Evolutionary conservation across 2,888 invertebrate genomes (phyloP), one percentile per base, ranked within the genome.

Genomic region (Pheosia gnoma): DNA sequence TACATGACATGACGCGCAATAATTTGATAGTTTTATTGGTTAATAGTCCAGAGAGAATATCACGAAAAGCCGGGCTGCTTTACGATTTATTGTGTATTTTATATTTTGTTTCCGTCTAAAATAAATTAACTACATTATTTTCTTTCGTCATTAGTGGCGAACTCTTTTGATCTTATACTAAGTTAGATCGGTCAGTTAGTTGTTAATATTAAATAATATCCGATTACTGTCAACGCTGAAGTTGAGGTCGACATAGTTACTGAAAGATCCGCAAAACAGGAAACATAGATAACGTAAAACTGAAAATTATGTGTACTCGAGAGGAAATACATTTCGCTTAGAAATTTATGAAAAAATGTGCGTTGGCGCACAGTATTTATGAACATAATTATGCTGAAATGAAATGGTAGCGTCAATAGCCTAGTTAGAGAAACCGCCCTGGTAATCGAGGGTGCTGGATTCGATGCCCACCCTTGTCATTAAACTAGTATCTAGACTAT

Each of bases 1-100:
- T 83, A 85, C 82, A 84, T 79, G 84, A 83, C 83, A 79, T 80
- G 83, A 81, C 79, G 74, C 79, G 86, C 82, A 85, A 88, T 89
- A 89, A 89, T 89, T 86, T 92, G 82, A 92, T 91, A 90, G 91
- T 91, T 92, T 91, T 92, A 92, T 92, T 85, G 83, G 85, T 79
- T 83, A 25, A 85, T 80, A 79, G 76, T 67, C 75, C 74, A 61
- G 70, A 60, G 70, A 74, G 81, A 88, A 87, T 87, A 90, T 84
- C 86, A 86, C 83, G 86, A 86, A 87, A 84, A 87, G 83, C 84
- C 86, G 85, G 80, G 77, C 76, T 63, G 70, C 71, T 67, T 67
- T 67, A 81, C 81, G 82, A 92, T 89, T 92, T 91, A 92, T 91
- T 83, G 81, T 81, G 59, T 79, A 74, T 85, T 86, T 87, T 86